phyloP scores from a whole-genome alignment of 2,113 vertebrate genomes.

The Burhinus oedicnemus region DNA sequence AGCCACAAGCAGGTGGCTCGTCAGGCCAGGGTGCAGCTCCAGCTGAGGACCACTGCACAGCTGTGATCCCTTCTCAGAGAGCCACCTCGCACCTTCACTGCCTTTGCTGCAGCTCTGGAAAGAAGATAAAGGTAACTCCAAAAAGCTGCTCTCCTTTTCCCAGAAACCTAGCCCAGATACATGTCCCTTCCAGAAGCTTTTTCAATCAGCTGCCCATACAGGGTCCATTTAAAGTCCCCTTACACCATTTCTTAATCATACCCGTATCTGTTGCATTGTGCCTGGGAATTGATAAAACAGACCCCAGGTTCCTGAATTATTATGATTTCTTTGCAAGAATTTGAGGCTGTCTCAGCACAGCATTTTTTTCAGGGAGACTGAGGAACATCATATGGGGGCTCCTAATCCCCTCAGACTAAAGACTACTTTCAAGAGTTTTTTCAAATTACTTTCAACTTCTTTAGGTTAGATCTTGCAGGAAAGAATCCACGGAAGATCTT shows the following conservation, averaged over 20 bases:
- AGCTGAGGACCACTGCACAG: accelerated
- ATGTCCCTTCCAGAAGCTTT: not conserved
- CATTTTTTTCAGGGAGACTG: not conserved
- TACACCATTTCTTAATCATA: not conserved
- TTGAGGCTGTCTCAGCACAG: not conserved
- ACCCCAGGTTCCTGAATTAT: not conserved
- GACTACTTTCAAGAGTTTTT: not conserved
- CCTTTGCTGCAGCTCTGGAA: not conserved
- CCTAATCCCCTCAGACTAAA: constrained; percentile 9
- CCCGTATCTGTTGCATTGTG: not conserved
- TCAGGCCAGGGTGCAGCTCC: not conserved
- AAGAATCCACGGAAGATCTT: not conserved
- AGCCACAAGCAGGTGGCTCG: not conserved
- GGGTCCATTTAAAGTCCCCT: not conserved
- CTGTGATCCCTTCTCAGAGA: not conserved
- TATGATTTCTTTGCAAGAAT: not conserved
- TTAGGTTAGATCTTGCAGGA: not conserved
- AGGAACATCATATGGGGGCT: not conserved
- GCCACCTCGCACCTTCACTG: accelerated
- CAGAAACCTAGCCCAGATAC: not conserved
- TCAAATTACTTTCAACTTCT: constrained; percentile 1
- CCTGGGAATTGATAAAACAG: not conserved
- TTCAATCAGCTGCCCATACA: not conserved
- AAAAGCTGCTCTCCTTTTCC: not conserved
- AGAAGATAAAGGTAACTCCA: not conserved